Evolutionary conservation across 2,797 vertebrate genomes (phyloP).

Genomic region (Poecilia wingei): DNA sequence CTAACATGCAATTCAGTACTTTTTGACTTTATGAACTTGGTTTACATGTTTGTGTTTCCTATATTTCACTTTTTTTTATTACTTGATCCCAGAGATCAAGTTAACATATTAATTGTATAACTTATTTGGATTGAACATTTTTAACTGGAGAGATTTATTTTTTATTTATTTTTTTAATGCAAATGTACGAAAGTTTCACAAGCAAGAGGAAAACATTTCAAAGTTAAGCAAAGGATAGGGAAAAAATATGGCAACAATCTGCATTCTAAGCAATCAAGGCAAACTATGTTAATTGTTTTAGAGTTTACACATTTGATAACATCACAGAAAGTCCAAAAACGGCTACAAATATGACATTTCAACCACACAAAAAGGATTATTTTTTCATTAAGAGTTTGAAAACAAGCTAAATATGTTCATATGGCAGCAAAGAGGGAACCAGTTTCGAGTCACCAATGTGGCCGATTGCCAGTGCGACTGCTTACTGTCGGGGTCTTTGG

Average conservation of each 20-base stretch:
- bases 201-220: not conserved
- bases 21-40: not conserved
- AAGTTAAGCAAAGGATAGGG: not conserved
- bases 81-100: not conserved
- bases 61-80: not conserved
- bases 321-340: conserved; percentile 1
- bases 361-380: not conserved
- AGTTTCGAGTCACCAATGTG: conserved; percentile 61
- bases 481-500: conserved; percentile 77
- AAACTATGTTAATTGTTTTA: not conserved
- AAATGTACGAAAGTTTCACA: not conserved
- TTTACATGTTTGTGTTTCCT: not conserved
- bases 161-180: too few species aligned
- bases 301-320: not conserved
- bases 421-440: conserved; percentile 37
- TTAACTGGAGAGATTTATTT: not conserved
- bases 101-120: too few species aligned
- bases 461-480: conserved; percentile 78
- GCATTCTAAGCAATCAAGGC: not conserved
- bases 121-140: not conserved
- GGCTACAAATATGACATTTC: conserved; percentile 6
- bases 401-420: conserved; percentile 43
- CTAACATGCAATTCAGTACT: not conserved
- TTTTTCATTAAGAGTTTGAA: conserved; percentile 33
- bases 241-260: not conserved